Evolutionary conservation across 2,113 vertebrate species (phyloP).

Genomic region (Anas platyrhynchos): DNA sequence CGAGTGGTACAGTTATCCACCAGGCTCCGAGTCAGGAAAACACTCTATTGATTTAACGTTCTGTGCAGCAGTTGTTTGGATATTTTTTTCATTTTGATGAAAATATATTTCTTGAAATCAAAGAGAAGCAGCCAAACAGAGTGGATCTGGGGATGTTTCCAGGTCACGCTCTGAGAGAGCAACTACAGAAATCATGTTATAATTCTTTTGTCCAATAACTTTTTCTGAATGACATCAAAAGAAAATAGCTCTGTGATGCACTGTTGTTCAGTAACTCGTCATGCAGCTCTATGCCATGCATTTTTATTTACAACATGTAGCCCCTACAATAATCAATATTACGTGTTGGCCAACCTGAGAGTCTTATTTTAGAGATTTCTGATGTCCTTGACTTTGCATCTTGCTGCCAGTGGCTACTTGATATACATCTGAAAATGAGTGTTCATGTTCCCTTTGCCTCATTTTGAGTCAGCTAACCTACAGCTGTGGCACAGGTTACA

Average conservation of each 20-base stretch:
- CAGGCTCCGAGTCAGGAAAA: neutral
- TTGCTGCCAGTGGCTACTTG: neutral
- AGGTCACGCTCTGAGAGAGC: neutral
- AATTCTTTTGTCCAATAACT: neutral
- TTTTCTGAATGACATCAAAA: neutral
- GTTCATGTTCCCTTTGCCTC: neutral
- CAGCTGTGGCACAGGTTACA: neutral
- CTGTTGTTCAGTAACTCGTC: neutral
- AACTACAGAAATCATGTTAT: neutral
- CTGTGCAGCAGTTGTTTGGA: neutral
- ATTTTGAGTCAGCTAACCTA: neutral
- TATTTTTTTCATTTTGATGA: conserved; percentile 21
- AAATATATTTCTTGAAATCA: conserved; percentile 4
- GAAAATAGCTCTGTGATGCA: neutral
- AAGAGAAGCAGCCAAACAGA: neutral
- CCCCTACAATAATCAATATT: neutral
- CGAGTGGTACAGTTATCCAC: neutral
- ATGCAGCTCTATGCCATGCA: fast-evolving
- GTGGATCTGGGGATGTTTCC: neutral
- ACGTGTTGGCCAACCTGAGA: fast-evolving
- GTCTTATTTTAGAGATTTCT: neutral
- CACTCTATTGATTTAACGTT: neutral
- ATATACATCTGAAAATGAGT: neutral
- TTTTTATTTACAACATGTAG: neutral
- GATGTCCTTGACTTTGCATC: neutral